Percentiles rank a stretch among this genome's conserved stretches.
Conservation (phyloP, 2,888 invertebrate species). For the Apodemia mormo region DNA sequence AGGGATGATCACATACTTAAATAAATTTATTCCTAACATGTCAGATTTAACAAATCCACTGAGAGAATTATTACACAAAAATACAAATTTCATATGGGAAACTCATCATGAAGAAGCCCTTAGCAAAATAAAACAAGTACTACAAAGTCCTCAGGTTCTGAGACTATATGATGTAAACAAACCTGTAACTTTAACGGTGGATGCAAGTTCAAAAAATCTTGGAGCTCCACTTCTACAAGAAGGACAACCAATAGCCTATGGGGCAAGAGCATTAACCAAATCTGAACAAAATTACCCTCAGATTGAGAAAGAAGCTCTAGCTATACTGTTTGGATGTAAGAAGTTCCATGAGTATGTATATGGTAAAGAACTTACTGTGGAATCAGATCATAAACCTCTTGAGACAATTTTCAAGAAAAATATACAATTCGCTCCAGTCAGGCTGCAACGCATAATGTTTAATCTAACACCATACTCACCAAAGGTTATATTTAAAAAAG, state of each 20-base stretch:
- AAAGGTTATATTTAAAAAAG: conserved; percentile 32
- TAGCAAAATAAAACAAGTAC: conserved; percentile 19
- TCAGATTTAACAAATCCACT: conserved; percentile 26
- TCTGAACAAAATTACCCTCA: conserved; percentile 23
- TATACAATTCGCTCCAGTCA: conserved; percentile 27
- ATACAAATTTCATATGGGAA: conserved; percentile 29
- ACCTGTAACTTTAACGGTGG: conserved; percentile 16
- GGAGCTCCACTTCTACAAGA: conserved; percentile 31
- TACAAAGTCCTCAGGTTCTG: conserved; percentile 18
- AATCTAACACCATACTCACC: conserved; percentile 27
- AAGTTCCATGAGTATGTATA: conserved; percentile 35
- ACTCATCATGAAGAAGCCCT: conserved; percentile 27
- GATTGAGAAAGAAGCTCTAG: conserved; percentile 25
- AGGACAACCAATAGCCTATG: conserved; percentile 31
- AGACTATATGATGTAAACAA: conserved; percentile 17
- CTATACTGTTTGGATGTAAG: conserved; percentile 30
- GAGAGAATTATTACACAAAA: conserved; percentile 23
- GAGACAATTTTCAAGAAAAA: conserved; percentile 34
- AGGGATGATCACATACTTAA: conserved; percentile 31
- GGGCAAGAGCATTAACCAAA: conserved; percentile 23
- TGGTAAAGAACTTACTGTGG: conserved; percentile 30
- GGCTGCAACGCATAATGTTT: conserved; percentile 7
- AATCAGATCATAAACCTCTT: conserved; percentile 33
- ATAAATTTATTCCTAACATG: conserved; percentile 28
- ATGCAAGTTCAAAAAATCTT: conserved; percentile 12